Percentiles rank a stretch among this genome's conserved stretches.
Evolutionary conservation across 64 coral and sea anemone genomes (phyloP).

Genomic region (Montipora efflorescens): DNA sequence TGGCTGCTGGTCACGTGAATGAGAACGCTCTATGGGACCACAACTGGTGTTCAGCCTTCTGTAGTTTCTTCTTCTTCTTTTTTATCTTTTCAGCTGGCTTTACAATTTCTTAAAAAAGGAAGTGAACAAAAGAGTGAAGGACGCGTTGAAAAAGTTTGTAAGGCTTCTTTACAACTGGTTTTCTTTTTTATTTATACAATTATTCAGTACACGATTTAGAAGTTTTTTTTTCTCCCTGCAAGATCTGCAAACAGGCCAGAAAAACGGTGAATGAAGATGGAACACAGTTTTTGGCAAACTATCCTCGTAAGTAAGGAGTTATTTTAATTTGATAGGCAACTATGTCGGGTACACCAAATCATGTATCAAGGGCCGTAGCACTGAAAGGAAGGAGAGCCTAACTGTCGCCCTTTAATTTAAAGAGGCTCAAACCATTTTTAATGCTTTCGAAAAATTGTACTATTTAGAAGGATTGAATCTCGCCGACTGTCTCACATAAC

Average conservation of each 20-base stretch:
- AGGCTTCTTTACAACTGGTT: not conserved
- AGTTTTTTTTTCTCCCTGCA: not conserved
- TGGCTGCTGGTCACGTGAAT: no score
- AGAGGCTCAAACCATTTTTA: no score
- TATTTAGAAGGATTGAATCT: no score
- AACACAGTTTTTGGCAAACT: not conserved
- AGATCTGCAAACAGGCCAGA: conserved; percentile 24
- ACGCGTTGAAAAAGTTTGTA: not conserved
- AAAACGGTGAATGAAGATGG: conserved; percentile 12
- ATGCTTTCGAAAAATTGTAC: no score
- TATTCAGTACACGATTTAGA: not conserved
- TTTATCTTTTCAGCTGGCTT: not conserved
- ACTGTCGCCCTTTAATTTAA: no score
- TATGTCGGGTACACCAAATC: no score
- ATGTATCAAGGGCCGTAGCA: no score
- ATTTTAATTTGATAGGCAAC: no score
- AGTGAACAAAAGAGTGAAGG: not conserved
- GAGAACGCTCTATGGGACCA: no score
- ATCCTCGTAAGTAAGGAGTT: not conserved
- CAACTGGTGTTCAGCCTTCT: no score
- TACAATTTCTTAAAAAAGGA: not conserved
- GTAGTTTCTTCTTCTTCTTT: not conserved
- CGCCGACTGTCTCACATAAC: no score
- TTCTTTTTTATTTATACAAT: not conserved
- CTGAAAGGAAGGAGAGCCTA: no score